These are phyloP conservation scores for Austrolebias charrua DNA, from an alignment of 2,797 vertebrate genomes.

Conservation along the genomic window DNA sequence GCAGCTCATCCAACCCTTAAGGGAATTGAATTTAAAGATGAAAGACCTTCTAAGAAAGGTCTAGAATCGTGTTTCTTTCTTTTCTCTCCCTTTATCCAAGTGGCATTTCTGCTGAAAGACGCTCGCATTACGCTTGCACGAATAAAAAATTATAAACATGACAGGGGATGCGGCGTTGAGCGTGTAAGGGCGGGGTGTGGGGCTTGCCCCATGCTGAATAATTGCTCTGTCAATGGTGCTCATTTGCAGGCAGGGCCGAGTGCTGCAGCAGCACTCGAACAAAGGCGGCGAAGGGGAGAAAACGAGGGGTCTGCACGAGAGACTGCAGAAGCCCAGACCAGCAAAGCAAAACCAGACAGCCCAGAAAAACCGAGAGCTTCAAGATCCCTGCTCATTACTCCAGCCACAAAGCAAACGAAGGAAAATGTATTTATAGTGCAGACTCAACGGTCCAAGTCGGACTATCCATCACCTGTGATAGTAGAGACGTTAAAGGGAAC, in stretches of 20 bases:
- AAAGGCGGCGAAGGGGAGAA: conserved; percentile 46
- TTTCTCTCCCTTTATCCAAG: conserved; percentile 10
- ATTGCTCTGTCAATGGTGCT: conserved; percentile 64
- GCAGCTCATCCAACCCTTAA: conserved; percentile 25
- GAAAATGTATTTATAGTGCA: conserved; percentile 38
- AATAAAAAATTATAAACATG: conserved; percentile 22
- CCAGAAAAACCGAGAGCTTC: conserved; percentile 21
- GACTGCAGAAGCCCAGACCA: conserved; percentile 45
- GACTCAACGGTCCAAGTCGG: conserved; percentile 5
- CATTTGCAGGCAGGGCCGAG: conserved; percentile 72
- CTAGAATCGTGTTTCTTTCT: conserved; percentile 24
- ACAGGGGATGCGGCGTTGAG: conserved; percentile 13
- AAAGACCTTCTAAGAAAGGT: conserved; percentile 25
- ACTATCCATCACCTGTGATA: conserved; percentile 19
- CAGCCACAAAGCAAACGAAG: conserved; percentile 55
- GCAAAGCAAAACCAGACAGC: conserved; percentile 17
- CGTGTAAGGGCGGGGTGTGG: conserved; percentile 28
- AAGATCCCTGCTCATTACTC: conserved; percentile 37
- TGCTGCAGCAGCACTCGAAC: conserved; percentile 61
- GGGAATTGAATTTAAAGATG: conserved; percentile 27
- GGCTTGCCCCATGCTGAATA: conserved; percentile 65
- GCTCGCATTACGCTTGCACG: conserved; percentile 25
- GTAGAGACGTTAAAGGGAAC: conserved; percentile 28
- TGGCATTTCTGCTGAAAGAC: neutral
- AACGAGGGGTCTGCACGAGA: conserved; percentile 8